phyloP scores from a whole-genome alignment of 2,797 vertebrate genomes.

The Sternotherus odoratus region DNA sequence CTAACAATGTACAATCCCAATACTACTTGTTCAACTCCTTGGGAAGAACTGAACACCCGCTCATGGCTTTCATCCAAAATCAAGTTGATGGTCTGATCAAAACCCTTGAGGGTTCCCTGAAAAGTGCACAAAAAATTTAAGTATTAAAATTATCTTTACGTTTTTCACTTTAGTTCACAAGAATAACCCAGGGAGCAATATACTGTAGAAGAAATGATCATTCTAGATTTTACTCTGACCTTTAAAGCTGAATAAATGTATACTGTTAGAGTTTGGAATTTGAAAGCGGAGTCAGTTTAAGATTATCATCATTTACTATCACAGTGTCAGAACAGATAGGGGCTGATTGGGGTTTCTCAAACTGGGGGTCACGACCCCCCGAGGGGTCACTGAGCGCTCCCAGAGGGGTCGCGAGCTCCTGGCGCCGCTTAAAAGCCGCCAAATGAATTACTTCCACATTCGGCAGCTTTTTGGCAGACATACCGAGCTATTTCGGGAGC shows the following conservation, averaged over 20 bases:
- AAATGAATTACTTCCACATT: too few relatives aligned
- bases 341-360: too few relatives aligned
- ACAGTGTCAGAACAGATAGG: too few relatives aligned
- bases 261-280: background rate
- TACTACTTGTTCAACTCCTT: conserved; percentile 98
- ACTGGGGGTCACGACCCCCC: too few relatives aligned
- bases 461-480: too few relatives aligned
- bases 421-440: too few relatives aligned
- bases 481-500: too few relatives aligned
- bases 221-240: background rate
- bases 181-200: background rate
- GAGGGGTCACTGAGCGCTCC: too few relatives aligned
- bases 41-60: conserved; percentile 97
- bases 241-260: background rate
- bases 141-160: background rate
- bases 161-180: background rate
- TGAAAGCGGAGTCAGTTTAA: background rate
- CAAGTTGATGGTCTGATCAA: conserved; percentile 99
- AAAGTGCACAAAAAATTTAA: conserved; percentile 6
- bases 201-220: conserved; percentile 1
- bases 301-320: background rate
- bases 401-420: too few relatives aligned
- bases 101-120: conserved; percentile 97
- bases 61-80: conserved; percentile 99
- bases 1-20: conserved; percentile 97